These are phyloP conservation scores for Pentalonia nigronervosa DNA, from an alignment of 1,140 invertebrate genomes.

Conservation along the genomic window DNA sequence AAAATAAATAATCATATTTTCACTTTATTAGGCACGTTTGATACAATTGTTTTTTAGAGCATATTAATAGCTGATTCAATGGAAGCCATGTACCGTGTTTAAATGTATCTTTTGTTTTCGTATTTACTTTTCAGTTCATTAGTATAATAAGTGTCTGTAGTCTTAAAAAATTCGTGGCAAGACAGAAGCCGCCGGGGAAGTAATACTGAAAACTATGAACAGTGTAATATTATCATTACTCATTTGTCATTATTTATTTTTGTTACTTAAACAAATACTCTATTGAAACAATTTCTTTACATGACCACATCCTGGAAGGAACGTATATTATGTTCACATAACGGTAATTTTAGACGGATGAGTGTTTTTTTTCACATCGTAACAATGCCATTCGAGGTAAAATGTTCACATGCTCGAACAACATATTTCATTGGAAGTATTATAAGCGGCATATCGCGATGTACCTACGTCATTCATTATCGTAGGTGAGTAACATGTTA, in stretches of 20 bases:
- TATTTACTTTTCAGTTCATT: not conserved
- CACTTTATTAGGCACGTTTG: not conserved
- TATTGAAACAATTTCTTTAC: constrained; percentile 29
- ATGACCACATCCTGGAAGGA: constrained; percentile 17
- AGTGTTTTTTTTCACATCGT: constrained; percentile 29
- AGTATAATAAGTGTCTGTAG: not conserved
- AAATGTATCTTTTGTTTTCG: not conserved
- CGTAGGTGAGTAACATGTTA: not conserved
- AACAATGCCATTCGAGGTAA: not conserved
- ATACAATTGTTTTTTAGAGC: not conserved
- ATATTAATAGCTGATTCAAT: not conserved
- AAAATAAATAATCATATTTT: not conserved
- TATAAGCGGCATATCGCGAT: not conserved
- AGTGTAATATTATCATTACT: not conserved
- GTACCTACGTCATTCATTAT: not conserved
- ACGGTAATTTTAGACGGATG: constrained; percentile 30
- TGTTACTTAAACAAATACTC: not conserved
- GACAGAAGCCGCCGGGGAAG: not conserved
- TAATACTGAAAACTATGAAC: not conserved
- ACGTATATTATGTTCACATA: not conserved
- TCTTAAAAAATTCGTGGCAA: not conserved
- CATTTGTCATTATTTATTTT: not conserved
- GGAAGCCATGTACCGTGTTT: not conserved
- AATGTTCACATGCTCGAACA: not conserved
- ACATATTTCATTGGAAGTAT: not conserved